Evolutionary conservation across 2,888 invertebrate genomes (phyloP), one percentile per base, ranked within the genome.

Genomic region (Hipparchia sbordonii): DNA sequence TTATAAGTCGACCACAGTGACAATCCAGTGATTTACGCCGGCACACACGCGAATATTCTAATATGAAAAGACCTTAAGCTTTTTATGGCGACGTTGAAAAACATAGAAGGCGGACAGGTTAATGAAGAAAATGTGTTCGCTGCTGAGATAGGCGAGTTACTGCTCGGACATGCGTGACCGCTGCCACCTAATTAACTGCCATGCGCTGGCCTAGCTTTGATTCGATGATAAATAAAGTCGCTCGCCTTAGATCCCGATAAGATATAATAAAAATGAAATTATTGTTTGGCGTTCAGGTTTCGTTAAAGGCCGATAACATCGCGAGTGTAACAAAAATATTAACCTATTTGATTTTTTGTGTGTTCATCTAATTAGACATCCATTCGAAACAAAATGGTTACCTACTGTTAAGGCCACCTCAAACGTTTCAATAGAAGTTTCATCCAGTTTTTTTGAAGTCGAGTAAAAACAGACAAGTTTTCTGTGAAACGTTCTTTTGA

Each of bases 21-120:
- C 93, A 93, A 93, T 93, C 91, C 91, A 89, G 89, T 93, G 93
- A 93, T 93, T 93, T 93, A 93, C 93, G 89, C 82, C 84, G 85
- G 84, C 89, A 89, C 88, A 93, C 93, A 93, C 93, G 92, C 93
- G 89, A 92, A 91, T 92, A 89, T 90, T 91, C 89, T 88, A 88
- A 89, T 89, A 89, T 88, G 87, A 85, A 89, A 88, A 86, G 88
- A 87, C 85, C 87, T 87, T 85, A 86, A 86, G 86, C 83, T 84
- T 87, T 87, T 89, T 88, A 87, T 85, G 82, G 84, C 84, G 84
- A 81, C 82, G 82, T 86, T 83, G 56, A 71, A 89, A 89, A 88
- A 88, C 82, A 80, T 77, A 76, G 83, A 84, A 89, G 90, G 89
- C 88, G 91, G 92, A 92, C 92, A 90, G 85, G 87, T 85, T 92